Conservation (phyloP, 1,140 invertebrate species). For the Mercenaria mercenaria region DNA sequence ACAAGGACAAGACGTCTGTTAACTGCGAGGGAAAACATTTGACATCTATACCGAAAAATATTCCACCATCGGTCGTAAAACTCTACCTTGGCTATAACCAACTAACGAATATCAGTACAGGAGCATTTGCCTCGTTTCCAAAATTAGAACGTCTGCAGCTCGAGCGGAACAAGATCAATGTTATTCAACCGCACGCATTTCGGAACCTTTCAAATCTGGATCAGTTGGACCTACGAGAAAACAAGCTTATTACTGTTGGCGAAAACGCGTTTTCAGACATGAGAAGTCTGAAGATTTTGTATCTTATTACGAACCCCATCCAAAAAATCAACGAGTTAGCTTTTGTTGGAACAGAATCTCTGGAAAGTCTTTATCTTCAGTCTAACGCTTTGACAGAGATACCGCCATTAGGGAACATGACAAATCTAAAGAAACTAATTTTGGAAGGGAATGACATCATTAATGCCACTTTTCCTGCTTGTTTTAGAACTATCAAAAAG, state of each 20-base stretch:
- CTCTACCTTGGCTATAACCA: constrained; percentile 74
- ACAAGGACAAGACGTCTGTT: constrained; percentile 68
- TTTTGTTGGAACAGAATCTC: constrained; percentile 59
- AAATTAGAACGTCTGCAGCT: constrained; percentile 68
- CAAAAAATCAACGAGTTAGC: constrained; percentile 61
- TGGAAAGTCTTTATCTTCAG: constrained; percentile 67
- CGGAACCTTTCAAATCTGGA: constrained; percentile 37
- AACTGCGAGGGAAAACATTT: constrained; percentile 76
- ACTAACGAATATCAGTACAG: constrained; percentile 43
- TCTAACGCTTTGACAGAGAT: constrained; percentile 69
- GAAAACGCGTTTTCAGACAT: constrained; percentile 64
- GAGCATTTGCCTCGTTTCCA: constrained; percentile 53
- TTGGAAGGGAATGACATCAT: constrained; percentile 73
- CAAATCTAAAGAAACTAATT: constrained; percentile 65
- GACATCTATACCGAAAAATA: constrained; percentile 59
- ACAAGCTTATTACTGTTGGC: constrained; percentile 60
- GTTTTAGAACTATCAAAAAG: constrained; percentile 23
- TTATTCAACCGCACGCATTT: constrained; percentile 64
- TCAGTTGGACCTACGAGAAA: constrained; percentile 61
- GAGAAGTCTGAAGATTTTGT: constrained; percentile 45
- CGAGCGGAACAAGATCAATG: constrained; percentile 62
- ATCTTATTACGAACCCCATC: constrained; percentile 71
- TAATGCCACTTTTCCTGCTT: constrained; percentile 71
- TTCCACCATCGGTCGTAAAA: constrained; percentile 71
- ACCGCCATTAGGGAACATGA: constrained; percentile 63